Percentiles rank a stretch among this genome's conserved stretches.
phyloP scores from a whole-genome alignment of 37 sponge, comb jelly and placozoan species.

The Dysidea cf. avara region DNA sequence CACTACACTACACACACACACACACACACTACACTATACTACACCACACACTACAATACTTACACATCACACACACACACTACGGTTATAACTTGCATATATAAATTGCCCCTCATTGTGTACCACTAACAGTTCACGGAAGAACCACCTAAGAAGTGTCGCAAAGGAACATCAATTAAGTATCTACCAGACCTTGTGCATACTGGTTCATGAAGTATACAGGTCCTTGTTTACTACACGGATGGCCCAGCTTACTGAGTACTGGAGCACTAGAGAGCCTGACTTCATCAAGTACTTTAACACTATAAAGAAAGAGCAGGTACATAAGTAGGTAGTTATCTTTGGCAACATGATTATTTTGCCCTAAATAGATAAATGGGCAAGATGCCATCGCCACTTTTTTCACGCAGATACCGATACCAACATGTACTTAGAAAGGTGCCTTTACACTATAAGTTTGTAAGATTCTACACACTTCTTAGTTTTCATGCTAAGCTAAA shows the following conservation, averaged over 20 bases:
- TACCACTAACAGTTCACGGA: background rate
- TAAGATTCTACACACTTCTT: background rate
- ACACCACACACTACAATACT: too few species aligned
- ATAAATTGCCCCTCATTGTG: too few species aligned
- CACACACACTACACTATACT: too few species aligned
- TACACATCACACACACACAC: too few species aligned
- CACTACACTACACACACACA: too few species aligned
- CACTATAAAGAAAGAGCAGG: background rate
- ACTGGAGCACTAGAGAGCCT: conserved; percentile 1
- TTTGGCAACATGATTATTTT: too few species aligned
- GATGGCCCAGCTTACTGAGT: background rate
- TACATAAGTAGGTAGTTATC: background rate
- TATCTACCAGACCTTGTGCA: background rate
- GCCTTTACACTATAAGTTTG: too few species aligned
- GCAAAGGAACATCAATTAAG: too few species aligned
- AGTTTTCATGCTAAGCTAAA: conserved; percentile 48
- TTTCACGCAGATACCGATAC: conserved; percentile 28
- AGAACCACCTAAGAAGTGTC: too few species aligned
- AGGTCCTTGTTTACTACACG: background rate
- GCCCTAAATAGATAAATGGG: conserved; percentile 25
- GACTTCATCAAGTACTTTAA: conserved; percentile 9
- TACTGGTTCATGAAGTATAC: too few species aligned
- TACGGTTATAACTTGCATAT: too few species aligned
- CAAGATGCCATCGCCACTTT: conserved; percentile 31
- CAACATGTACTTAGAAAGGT: conserved; percentile 29